phyloP scores from a whole-genome alignment of 2,888 invertebrate species.

The Drosophila fulvimacula region DNA sequence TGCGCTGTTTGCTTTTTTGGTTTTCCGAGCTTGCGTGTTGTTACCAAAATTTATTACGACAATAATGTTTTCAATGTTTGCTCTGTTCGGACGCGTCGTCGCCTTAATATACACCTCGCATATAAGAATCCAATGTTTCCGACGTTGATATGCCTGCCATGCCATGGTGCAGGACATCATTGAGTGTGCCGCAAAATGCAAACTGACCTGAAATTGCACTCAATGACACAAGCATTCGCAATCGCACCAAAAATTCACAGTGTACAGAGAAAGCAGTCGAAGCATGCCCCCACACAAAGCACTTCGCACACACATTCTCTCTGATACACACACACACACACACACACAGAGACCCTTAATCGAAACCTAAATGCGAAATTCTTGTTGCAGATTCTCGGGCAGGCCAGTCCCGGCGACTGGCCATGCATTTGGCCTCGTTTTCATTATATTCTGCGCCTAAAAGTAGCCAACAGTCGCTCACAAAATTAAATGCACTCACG shows the following conservation, averaged over 20 bases:
- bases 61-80: constrained; percentile 55
- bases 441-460: constrained; percentile 50
- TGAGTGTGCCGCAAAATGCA: constrained; percentile 17
- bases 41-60: constrained; percentile 71
- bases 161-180: constrained; percentile 7
- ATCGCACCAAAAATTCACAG: constrained; percentile 28
- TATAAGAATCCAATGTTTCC: constrained; percentile 53
- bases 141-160: constrained; percentile 18
- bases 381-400: constrained; percentile 41
- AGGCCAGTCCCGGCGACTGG: constrained; percentile 1
- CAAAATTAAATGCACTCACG: constrained; percentile 63
- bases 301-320: background rate
- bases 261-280: constrained; percentile 16
- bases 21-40: constrained; percentile 47
- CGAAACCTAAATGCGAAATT: constrained; percentile 61
- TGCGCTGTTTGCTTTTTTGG: constrained; percentile 42
- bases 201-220: constrained; percentile 31
- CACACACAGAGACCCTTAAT: constrained; percentile 24
- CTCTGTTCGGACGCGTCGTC: constrained; percentile 19
- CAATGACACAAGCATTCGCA: constrained; percentile 22
- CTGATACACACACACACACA: constrained; percentile 3
- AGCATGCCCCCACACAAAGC: constrained; percentile 8
- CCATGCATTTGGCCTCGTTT: constrained; percentile 56
- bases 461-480: constrained; percentile 54
- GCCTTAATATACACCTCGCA: constrained; percentile 11